Base-by-base conservation (phyloP, 2,797 vertebrate genomes). In the Caiman crocodilus region DNA sequence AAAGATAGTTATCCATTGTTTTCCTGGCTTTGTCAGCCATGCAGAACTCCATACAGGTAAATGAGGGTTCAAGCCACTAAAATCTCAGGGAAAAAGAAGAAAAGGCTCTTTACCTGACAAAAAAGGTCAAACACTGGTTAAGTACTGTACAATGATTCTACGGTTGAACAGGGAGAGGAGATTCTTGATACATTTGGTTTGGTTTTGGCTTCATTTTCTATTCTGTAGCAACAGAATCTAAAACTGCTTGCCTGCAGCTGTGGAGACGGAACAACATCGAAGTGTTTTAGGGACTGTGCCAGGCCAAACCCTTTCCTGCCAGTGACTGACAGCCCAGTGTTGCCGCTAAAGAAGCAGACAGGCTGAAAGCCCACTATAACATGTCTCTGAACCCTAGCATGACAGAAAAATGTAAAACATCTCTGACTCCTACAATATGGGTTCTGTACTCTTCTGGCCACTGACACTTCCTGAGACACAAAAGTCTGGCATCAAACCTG, bases 41-140 rank as follows among this genome's bases (percentile, higher is more conserved):
- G 91, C 90, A 79, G 78, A 69, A 69, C 73, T 82, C 55, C 18
- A 63, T 20, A 79, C 91, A 91, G 76, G 64, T 42, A 74, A 92
- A 23, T 11, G 85, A 78, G 18, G 73, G 57, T 59, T 57, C 55
- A 92, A 94, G 75, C 42, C 32, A 42, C 6, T 17, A 20, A 6
- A 58, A 7, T 28, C 32, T 82, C 17, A 92, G 58, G 21, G 32
- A 91, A 90, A 55, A 2, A 89, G 82, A 93, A 89, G 60, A 90
- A 88, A 91, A 8, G 25, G 67, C 83, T 87, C 92, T 91, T 69
- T 61, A 0, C 14, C 11, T 17, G 3, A 21, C 32, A 79, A 78
- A 90, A 15, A 73, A 18, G 14, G 8, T 69, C 90, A 94, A 93
- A 5, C 6, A 21, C 75, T 84, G 59, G 57, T 30, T 50, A 50